These are phyloP conservation scores for Drosophila busckii DNA, from an alignment of 1,140 invertebrate genomes.

Conservation along the genomic window DNA sequence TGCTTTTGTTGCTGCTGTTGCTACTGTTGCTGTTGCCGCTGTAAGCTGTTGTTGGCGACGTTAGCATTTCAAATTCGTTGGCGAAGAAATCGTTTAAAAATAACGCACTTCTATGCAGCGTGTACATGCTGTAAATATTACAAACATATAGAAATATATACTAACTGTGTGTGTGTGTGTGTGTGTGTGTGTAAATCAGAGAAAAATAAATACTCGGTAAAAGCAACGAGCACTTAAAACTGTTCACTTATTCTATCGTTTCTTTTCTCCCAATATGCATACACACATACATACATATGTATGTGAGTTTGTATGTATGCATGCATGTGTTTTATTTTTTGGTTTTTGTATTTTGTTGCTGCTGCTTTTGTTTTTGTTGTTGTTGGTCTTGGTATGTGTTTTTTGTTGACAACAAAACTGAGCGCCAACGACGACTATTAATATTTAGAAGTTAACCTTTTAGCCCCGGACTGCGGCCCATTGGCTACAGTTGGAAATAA, in stretches of 20 bases:
- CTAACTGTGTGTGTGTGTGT: background rate
- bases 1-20: conserved; percentile 1
- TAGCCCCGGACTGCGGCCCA: conserved; percentile 69
- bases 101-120: conserved; percentile 37
- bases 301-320: background rate
- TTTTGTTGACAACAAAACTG: conserved; percentile 52
- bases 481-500: conserved; percentile 67
- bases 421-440: conserved; percentile 64
- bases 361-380: conserved; percentile 10
- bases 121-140: conserved; percentile 35
- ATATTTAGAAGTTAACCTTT: conserved; percentile 79
- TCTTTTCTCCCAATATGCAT: conserved; percentile 32
- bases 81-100: conserved; percentile 40
- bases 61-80: conserved; percentile 40
- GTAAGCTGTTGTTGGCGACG: conserved; percentile 14
- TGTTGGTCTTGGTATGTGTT: conserved; percentile 32
- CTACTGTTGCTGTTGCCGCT: conserved; percentile 1
- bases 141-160: conserved; percentile 17
- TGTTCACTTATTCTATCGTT: conserved; percentile 8
- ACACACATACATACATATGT: too few relatives aligned
- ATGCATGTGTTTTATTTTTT: conserved; percentile 34
- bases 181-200: conserved; percentile 3
- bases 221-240: conserved; percentile 15
- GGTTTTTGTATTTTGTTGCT: conserved; percentile 27
- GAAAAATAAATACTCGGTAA: conserved; percentile 5